A percentile compares a stretch with the other conserved stretches of the same genome.
Conservation (phyloP, 2,888 invertebrate genomes). For the Conops quadrifasciatus region DNA sequence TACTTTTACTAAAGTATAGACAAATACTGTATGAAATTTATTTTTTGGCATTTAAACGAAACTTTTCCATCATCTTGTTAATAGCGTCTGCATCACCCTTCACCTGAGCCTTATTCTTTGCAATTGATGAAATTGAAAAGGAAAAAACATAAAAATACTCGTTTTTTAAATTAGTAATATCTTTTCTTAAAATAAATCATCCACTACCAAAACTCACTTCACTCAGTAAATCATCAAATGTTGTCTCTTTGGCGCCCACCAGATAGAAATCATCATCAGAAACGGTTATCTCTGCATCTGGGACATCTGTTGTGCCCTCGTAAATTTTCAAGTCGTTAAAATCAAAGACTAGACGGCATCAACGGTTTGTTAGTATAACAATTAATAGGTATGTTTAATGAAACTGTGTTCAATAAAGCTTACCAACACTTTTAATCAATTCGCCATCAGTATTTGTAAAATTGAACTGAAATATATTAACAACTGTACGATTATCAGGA, state of each 20-base stretch:
- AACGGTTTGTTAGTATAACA: conserved; percentile 43
- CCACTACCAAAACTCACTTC: conserved; percentile 44
- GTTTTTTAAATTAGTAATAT: background rate
- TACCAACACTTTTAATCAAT: conserved; percentile 60
- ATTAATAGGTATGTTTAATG: background rate
- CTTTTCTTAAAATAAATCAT: background rate
- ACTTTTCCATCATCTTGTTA: conserved; percentile 59
- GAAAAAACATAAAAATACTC: conserved; percentile 17
- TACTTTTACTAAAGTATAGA: no score
- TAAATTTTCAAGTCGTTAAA: conserved; percentile 63
- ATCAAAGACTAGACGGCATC: conserved; percentile 58
- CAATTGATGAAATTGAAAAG: conserved; percentile 35
- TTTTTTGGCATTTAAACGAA: conserved; percentile 51
- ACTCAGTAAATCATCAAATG: conserved; percentile 56
- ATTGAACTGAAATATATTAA: conserved; percentile 60
- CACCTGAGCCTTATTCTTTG: conserved; percentile 55
- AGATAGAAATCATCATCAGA: conserved; percentile 60
- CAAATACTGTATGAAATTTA: background rate
- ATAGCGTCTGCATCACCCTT: conserved; percentile 58
- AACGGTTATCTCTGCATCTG: conserved; percentile 58
- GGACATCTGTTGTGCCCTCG: conserved; percentile 52
- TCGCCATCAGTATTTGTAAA: conserved; percentile 60
- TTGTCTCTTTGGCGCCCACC: conserved; percentile 58
- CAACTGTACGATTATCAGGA: conserved; percentile 57
- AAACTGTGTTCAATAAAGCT: conserved; percentile 26